These are phyloP conservation scores for Eupsittula cactorum DNA, from an alignment of 2,113 vertebrate genomes.

Conservation along the genomic window DNA sequence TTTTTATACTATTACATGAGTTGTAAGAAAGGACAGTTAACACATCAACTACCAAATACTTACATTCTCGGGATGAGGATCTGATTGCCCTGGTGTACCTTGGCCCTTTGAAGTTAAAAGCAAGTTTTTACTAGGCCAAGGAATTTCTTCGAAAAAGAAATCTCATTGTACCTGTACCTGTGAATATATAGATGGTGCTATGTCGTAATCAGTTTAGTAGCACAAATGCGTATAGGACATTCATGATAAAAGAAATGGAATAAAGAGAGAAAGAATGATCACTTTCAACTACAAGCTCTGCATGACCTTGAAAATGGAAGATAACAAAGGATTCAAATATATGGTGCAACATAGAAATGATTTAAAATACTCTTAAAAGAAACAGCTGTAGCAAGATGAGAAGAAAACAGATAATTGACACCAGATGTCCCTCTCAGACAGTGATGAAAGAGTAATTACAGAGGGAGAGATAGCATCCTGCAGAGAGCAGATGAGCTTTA, in stretches of 20 bases:
- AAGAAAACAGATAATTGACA: constrained; percentile 70
- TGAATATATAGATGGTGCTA: background rate
- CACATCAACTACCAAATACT: background rate
- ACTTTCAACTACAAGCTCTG: background rate
- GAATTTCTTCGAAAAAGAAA: background rate
- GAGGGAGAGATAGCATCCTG: constrained; percentile 59
- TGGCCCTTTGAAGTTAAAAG: background rate
- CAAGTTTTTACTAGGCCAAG: background rate
- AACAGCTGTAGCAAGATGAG: constrained; percentile 70
- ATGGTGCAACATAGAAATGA: constrained; percentile 44
- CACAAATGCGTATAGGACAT: background rate
- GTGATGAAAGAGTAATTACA: constrained; percentile 73
- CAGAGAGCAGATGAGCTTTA: constrained; percentile 63
- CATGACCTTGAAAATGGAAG: constrained; percentile 58
- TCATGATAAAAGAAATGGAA: background rate
- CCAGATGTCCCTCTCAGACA: constrained; percentile 72
- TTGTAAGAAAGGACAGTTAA: background rate
- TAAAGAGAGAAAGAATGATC: background rate
- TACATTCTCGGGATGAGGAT: background rate
- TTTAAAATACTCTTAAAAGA: constrained; percentile 69
- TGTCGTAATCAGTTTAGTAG: background rate
- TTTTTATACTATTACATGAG: background rate
- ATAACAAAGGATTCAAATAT: constrained; percentile 28
- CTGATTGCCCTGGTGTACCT: background rate
- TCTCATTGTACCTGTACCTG: background rate